Evolutionary conservation across 2,888 invertebrate species (phyloP).

Genomic region (Phaedon cochleariae): DNA sequence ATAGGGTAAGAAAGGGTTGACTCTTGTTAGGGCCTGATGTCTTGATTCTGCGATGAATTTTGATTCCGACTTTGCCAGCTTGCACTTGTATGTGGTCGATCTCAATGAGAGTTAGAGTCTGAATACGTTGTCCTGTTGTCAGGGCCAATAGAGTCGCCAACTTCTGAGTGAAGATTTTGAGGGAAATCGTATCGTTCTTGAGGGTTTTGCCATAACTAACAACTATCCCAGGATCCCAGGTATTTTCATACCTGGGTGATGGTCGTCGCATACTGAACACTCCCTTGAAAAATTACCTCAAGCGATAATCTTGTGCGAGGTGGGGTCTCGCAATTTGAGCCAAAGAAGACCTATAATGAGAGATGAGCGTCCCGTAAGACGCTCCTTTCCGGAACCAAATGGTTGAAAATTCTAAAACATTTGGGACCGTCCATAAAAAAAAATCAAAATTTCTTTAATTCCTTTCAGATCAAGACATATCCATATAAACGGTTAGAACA

Average conservation of each 20-base stretch:
- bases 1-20: neutral
- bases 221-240: constrained; percentile 26
- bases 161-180: constrained; percentile 18
- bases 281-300: constrained; percentile 9
- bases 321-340: constrained; percentile 22
- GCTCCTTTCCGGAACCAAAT: neutral
- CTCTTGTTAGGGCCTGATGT: constrained; percentile 11
- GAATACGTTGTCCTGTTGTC: constrained; percentile 24
- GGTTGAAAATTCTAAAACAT: neutral
- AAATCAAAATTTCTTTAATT: too few relatives aligned
- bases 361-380: constrained; percentile 11
- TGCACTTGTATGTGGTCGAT: constrained; percentile 10
- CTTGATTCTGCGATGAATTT: constrained; percentile 14
- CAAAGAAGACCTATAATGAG: constrained; percentile 27
- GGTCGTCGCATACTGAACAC: constrained; percentile 16
- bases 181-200: constrained; percentile 9
- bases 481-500: too few relatives aligned
- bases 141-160: constrained; percentile 19
- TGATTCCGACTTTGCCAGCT: neutral
- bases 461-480: too few relatives aligned
- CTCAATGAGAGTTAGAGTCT: constrained; percentile 16
- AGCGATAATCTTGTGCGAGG: constrained; percentile 22
- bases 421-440: constrained; percentile 4
- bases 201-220: constrained; percentile 11
- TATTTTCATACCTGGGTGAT: constrained; percentile 16